Conservation (phyloP, 1,140 invertebrate species). For the Bombus turneri region DNA sequence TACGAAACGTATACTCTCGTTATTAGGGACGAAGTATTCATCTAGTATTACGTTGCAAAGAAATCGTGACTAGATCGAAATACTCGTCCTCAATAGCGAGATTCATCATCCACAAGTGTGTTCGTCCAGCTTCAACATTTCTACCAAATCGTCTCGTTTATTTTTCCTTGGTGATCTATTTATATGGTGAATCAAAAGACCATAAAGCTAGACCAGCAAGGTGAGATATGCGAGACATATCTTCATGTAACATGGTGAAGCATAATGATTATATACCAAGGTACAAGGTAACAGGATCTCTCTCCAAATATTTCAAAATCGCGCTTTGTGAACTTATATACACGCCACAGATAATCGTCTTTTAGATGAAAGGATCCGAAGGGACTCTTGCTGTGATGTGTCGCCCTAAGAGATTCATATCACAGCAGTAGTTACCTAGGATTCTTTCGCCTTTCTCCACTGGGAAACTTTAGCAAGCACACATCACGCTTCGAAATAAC, state of each 20-base stretch:
- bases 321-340: not conserved
- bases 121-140: not conserved
- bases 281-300: not conserved
- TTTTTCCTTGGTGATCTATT: conserved; percentile 86
- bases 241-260: conserved; percentile 49
- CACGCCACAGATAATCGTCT: not conserved
- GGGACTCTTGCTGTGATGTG: conserved; percentile 83
- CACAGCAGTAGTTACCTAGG: conserved; percentile 84
- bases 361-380: conserved; percentile 68
- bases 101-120: not conserved
- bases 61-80: conserved; percentile 83
- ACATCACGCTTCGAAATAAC: not conserved
- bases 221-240: conserved; percentile 77
- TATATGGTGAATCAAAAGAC: conserved; percentile 82
- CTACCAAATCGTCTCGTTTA: conserved; percentile 55
- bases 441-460: conserved; percentile 64
- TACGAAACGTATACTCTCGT: conserved; percentile 38
- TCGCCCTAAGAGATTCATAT: conserved; percentile 77
- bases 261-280: not conserved
- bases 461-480: not conserved
- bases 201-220: conserved; percentile 87
- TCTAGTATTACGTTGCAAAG: conserved; percentile 73
- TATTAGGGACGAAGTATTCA: conserved; percentile 73
- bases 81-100: conserved; percentile 72
- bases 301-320: not conserved